Evolutionary conservation across 2,113 vertebrate species (phyloP).

Genomic region (Thunnus thynnus): DNA sequence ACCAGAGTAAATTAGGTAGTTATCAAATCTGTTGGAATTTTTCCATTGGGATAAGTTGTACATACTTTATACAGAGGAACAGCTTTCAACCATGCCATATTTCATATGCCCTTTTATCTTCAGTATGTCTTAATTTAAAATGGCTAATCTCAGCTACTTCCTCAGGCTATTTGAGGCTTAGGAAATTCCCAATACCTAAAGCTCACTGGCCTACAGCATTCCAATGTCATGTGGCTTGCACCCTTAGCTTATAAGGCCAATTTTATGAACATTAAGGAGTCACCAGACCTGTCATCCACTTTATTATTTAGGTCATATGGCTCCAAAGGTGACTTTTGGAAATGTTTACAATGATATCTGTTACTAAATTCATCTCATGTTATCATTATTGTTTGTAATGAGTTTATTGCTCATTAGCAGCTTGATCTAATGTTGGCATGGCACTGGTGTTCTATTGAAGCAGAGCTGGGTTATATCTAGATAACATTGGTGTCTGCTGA

Average conservation of each 20-base stretch:
- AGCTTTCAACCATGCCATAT: not conserved
- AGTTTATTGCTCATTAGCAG: not conserved
- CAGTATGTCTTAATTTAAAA: constrained; percentile 26
- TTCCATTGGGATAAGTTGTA: not conserved
- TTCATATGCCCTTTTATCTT: not conserved
- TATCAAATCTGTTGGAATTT: not conserved
- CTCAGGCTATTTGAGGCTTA: constrained; percentile 27
- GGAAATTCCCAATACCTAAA: constrained; percentile 27
- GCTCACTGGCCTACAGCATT: constrained; percentile 50
- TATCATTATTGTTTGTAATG: too few relatives aligned
- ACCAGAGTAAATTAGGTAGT: not conserved
- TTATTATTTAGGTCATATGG: constrained; percentile 7
- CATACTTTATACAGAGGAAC: not conserved
- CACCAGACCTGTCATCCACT: constrained; percentile 5
- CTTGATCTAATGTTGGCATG: not conserved
- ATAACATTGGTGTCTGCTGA: too few relatives aligned
- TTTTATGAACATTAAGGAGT: constrained; percentile 30
- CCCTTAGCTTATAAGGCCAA: constrained; percentile 12
- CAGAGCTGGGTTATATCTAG: too few relatives aligned
- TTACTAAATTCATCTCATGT: not conserved
- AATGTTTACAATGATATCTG: not conserved
- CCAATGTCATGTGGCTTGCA: constrained; percentile 64
- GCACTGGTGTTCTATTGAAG: too few relatives aligned
- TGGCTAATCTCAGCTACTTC: constrained; percentile 7
- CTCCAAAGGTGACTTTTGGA: not conserved